Evolutionary conservation across 2,113 vertebrate species (phyloP), one percentile per base, ranked within the genome.

Genomic region (Lampris incognitus): DNA sequence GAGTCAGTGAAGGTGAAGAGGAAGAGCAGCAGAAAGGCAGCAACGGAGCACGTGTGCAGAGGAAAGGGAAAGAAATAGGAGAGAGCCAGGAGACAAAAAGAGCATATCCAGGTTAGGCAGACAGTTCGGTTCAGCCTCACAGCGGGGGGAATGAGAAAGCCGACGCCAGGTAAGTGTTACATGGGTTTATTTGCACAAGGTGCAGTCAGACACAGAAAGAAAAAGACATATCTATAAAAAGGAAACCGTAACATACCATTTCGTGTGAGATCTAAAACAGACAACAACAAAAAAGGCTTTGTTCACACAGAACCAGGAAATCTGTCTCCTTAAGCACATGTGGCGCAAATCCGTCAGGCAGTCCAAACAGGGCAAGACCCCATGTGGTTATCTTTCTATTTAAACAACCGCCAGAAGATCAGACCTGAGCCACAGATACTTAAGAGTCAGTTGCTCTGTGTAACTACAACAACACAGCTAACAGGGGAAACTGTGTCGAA

Each of bases 161-260:
- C 72, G 76, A 78, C 74, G 49, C 48, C 85, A 78, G 64, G 61
- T 64, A 4, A 82, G 81, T 78, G 84, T 90, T 82, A 87, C 40
- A 83, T 87, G 24, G 11, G 66, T 91, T 91, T 89, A 92, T 86
- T 90, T 84, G 84, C 66, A 84, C 54, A 82, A 81, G 24, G 61
- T 82, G 71, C 79, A 88, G 78, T 57, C 77, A 74, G 49, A 78
- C 10, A 62, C 2, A 49, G 37, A 79, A 72, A 80, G 39, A 77
- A 39, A 46, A 69, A 78, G 62, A 57, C 59, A 78, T 48, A 37
- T 49, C 72, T 78, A 78, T 38, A 74, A 74, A 76, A 77, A 66
- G 46, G 63, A 67, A 38, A 54, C 39, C 5, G 4, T 46, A 13
- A 37, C 5, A 81, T 5, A 0, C 36, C 0, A 37, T 24, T 48